These are phyloP conservation scores for Craniophora ligustri DNA, from an alignment of 2,888 invertebrate species.

Conservation along the genomic window DNA sequence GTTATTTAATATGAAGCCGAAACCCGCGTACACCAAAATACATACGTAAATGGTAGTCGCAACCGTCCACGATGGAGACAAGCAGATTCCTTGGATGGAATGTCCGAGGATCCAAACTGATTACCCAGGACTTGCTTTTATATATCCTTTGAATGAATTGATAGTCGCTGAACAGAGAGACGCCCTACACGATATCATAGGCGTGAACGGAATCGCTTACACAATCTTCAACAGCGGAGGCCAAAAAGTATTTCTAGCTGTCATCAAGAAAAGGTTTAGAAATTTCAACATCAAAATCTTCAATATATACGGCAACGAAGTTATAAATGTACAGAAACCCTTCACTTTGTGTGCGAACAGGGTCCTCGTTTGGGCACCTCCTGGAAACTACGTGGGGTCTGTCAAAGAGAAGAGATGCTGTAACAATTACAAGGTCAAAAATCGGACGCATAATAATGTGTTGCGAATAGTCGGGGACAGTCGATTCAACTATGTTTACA, in stretches of 20 bases:
- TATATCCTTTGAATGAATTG: conserved; percentile 64
- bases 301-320: conserved; percentile 75
- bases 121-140: conserved; percentile 70
- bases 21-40: conserved; percentile 15
- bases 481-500: conserved; percentile 32
- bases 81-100: conserved; percentile 68
- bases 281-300: conserved; percentile 67
- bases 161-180: conserved; percentile 66
- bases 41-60: conserved; percentile 54
- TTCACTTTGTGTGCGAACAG: conserved; percentile 55
- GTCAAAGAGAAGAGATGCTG: conserved; percentile 50
- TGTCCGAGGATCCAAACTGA: conserved; percentile 63
- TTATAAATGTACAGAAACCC: conserved; percentile 64
- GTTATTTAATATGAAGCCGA: conserved; percentile 32
- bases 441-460: conserved; percentile 51
- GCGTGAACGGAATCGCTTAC: conserved; percentile 58
- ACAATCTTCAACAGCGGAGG: conserved; percentile 72
- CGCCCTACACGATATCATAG: conserved; percentile 65
- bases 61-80: conserved; percentile 27
- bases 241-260: conserved; percentile 73
- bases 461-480: conserved; percentile 58
- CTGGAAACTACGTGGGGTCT: conserved; percentile 69
- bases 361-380: conserved; percentile 68
- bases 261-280: conserved; percentile 51
- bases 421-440: conserved; percentile 60